A percentile compares a stretch with the other conserved stretches of the same genome.
Conservation (phyloP, 1,140 invertebrate species). For the Hydropsyche tenuis region DNA sequence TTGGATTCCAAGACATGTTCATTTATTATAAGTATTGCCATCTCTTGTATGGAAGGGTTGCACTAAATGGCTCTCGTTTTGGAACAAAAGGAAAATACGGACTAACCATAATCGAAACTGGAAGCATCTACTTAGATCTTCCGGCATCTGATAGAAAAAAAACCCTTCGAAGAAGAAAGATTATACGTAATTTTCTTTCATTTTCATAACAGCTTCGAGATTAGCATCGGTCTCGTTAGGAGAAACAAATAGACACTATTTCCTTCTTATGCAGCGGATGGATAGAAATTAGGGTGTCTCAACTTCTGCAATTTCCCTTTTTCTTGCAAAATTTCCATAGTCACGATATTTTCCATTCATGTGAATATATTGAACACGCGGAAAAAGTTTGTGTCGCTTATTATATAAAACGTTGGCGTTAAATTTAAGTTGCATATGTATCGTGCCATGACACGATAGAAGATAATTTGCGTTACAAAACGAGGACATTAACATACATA, state of each 20-base stretch:
- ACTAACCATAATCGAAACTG: constrained; percentile 18
- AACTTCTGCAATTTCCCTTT: neutral
- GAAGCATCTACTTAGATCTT: constrained; percentile 30
- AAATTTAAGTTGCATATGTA: neutral
- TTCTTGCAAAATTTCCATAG: neutral
- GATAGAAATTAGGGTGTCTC: constrained; percentile 4
- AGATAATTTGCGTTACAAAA: constrained; percentile 20
- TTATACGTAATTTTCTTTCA: constrained; percentile 34
- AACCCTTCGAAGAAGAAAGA: constrained; percentile 18
- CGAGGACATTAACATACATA: neutral
- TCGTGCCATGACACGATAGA: constrained; percentile 18
- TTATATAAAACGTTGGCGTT: neutral
- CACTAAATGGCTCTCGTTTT: neutral
- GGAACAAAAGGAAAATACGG: constrained; percentile 25
- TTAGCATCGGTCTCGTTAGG: constrained; percentile 26
- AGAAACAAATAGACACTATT: constrained; percentile 34
- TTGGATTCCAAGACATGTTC: too few relatives aligned
- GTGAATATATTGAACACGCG: neutral
- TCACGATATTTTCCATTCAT: neutral
- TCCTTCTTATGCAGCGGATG: neutral
- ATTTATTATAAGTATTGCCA: too few relatives aligned
- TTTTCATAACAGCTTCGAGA: constrained; percentile 30
- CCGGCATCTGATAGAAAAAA: constrained; percentile 25
- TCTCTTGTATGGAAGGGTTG: too few relatives aligned
- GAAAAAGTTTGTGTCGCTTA: neutral